Conservation (phyloP, 2,113 vertebrate genomes). For the Megaceryle torquata region DNA sequence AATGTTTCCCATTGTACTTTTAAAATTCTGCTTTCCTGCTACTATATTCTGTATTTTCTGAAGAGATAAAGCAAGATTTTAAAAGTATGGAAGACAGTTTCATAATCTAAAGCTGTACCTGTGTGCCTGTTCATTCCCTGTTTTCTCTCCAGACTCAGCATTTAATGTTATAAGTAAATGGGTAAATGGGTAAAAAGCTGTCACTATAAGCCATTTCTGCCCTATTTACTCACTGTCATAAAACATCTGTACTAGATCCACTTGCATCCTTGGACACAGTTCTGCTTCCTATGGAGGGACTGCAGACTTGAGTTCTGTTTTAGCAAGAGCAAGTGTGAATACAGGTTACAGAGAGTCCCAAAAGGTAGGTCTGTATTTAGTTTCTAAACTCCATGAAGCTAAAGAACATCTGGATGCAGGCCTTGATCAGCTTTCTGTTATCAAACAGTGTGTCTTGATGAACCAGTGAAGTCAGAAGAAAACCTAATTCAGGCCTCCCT, state of each 20-base stretch:
- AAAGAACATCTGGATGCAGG: neutral
- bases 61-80: neutral
- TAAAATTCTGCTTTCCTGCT: neutral
- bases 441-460: neutral
- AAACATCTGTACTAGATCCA: neutral
- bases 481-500: neutral
- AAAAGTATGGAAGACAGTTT: neutral
- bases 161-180: neutral
- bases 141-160: neutral
- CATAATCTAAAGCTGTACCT: neutral
- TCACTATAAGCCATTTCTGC: neutral
- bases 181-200: neutral
- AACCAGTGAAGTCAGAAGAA: conserved; percentile 15
- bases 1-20: neutral
- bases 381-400: neutral
- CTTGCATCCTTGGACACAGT: neutral
- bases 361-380: neutral
- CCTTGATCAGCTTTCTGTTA: neutral
- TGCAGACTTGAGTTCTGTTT: neutral
- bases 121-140: neutral
- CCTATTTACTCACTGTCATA: neutral
- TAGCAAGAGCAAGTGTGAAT: neutral
- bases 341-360: neutral
- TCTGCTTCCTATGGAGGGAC: neutral
- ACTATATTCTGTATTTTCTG: neutral